These are phyloP conservation scores for Otus sunia DNA, from an alignment of 2,113 vertebrate species.

Conservation along the genomic window DNA sequence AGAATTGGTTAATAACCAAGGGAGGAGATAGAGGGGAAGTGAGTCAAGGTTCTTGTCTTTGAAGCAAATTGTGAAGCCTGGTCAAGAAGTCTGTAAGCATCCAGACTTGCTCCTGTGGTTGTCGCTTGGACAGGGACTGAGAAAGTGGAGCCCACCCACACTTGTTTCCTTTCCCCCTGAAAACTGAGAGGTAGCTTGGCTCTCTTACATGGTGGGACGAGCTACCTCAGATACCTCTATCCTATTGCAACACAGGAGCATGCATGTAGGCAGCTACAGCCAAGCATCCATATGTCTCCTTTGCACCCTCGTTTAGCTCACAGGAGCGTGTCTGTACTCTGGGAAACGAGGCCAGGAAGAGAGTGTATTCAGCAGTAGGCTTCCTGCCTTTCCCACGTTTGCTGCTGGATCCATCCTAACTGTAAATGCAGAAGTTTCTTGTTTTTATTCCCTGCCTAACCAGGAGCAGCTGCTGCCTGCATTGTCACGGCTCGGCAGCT, in stretches of 20 bases:
- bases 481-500: neutral
- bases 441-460: neutral
- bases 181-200: neutral
- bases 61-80: neutral
- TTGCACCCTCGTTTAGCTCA: neutral
- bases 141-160: neutral
- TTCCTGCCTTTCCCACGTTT: neutral
- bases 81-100: neutral
- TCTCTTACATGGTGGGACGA: fast-evolving
- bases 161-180: neutral
- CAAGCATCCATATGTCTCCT: neutral
- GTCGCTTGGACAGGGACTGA: neutral
- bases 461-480: neutral
- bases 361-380: neutral
- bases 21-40: neutral
- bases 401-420: neutral
- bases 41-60: neutral
- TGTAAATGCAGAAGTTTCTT: neutral
- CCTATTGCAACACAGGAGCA: fast-evolving
- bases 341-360: neutral
- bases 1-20: neutral
- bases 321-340: neutral
- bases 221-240: neutral
- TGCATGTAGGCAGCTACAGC: neutral
- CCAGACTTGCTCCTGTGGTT: neutral